phyloP scores from a whole-genome alignment of 2,113 vertebrate genomes.

The Burhinus oedicnemus region DNA sequence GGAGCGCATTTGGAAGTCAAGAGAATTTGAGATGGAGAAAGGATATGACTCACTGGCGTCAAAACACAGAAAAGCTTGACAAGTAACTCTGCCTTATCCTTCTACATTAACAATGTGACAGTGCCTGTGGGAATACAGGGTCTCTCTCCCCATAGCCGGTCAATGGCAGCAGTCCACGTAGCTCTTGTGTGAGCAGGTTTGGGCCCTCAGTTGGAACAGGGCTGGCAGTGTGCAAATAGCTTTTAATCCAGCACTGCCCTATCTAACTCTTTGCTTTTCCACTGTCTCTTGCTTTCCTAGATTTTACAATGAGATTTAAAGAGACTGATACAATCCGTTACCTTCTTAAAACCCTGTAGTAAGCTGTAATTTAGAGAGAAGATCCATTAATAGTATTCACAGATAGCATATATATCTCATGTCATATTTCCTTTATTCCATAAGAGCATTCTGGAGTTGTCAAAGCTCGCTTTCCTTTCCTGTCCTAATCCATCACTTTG shows the following conservation, averaged over 20 bases:
- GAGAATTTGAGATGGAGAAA: constrained; percentile 98
- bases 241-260: background rate
- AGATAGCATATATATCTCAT: constrained; percentile 36
- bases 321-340: background rate
- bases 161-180: background rate
- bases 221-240: background rate
- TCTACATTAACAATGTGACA: background rate
- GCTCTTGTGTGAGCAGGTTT: background rate
- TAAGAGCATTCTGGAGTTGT: constrained; percentile 66
- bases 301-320: constrained; percentile 10
- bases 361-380: constrained; percentile 21
- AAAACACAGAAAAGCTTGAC: constrained; percentile 97
- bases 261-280: background rate
- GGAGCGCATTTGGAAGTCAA: constrained; percentile 96
- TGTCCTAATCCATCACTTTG: constrained; percentile 79
- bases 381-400: background rate
- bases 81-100: constrained; percentile 82
- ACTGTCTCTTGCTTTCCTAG: background rate
- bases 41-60: constrained; percentile 99
- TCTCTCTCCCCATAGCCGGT: background rate
- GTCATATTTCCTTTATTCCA: constrained; percentile 44
- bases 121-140: background rate
- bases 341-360: background rate
- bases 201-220: background rate
- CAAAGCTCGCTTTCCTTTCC: constrained; percentile 62